Evolutionary conservation across 2,888 invertebrate genomes (phyloP).

Genomic region (Ennomos erosarius): DNA sequence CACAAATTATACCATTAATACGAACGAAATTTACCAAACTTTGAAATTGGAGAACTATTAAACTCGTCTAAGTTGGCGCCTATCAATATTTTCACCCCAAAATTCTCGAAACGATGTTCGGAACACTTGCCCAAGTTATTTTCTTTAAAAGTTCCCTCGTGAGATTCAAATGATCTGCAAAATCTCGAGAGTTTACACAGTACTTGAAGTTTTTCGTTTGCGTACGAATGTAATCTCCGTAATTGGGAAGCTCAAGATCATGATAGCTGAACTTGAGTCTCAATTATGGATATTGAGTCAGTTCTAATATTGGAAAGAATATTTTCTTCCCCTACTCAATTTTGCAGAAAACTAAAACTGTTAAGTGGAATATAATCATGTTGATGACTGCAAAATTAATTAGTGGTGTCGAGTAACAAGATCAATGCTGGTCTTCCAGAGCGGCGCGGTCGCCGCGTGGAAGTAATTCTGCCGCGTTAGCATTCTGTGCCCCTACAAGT

Average conservation of each 20-base stretch:
- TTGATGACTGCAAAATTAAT: too few species aligned
- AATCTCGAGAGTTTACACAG: slow-evolving; percentile 22
- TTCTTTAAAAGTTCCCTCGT: slow-evolving; percentile 18
- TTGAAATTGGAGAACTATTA: too few species aligned
- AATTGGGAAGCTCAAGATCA: slow-evolving; percentile 26
- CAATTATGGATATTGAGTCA: slow-evolving; percentile 28
- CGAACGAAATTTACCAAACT: too few species aligned
- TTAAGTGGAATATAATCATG: too few species aligned
- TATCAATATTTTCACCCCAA: neutral
- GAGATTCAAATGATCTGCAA: slow-evolving; percentile 25
- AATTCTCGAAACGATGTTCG: slow-evolving; percentile 2
- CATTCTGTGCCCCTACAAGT: too few species aligned
- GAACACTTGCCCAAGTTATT: slow-evolving; percentile 23
- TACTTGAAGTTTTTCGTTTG: slow-evolving; percentile 22
- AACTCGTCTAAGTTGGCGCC: neutral
- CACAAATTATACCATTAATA: too few species aligned
- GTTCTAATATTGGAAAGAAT: slow-evolving; percentile 16
- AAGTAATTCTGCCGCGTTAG: too few species aligned
- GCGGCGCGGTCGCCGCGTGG: too few species aligned
- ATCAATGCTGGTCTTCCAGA: too few species aligned
- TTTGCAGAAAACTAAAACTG: too few species aligned
- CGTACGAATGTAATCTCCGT: slow-evolving; percentile 27
- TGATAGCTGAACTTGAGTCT: slow-evolving; percentile 24
- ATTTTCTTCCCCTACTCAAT: neutral
- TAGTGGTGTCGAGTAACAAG: too few species aligned